phyloP scores from a whole-genome alignment of 2,888 invertebrate species.

The Coelopa pilipes region DNA sequence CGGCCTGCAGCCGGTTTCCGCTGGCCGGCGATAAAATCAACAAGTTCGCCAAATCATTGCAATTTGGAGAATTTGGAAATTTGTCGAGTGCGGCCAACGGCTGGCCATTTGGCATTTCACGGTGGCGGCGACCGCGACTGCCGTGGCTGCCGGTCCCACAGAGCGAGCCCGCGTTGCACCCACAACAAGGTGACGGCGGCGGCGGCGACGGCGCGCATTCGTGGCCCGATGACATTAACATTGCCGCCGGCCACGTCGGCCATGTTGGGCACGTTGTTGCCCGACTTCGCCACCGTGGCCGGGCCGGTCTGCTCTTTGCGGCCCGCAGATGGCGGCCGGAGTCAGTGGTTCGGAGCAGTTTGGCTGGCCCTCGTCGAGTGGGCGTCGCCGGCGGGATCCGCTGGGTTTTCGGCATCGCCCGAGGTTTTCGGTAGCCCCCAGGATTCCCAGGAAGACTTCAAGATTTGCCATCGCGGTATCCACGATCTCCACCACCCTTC shows the following conservation, averaged over 20 bases:
- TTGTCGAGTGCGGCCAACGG: not conserved
- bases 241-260: not conserved
- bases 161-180: not conserved
- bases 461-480: too few species aligned
- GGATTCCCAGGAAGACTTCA: too few species aligned
- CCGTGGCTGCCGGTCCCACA: not conserved
- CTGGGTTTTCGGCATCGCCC: too few species aligned
- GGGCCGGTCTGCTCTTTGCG: not conserved
- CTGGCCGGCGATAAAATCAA: constrained; percentile 5
- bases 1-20: too few species aligned
- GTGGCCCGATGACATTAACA: constrained; percentile 13
- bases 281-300: not conserved
- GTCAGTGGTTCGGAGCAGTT: too few species aligned
- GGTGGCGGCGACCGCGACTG: not conserved
- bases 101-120: constrained; percentile 10
- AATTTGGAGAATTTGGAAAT: constrained; percentile 24
- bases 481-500: too few species aligned
- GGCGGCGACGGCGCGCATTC: not conserved
- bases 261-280: not conserved
- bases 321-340: too few species aligned
- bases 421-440: too few species aligned
- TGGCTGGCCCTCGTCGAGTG: too few species aligned
- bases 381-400: too few species aligned
- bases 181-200: constrained; percentile 14
- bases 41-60: constrained; percentile 11